Percentiles rank a stretch among this genome's conserved stretches.
Conservation (phyloP, 1,140 invertebrate species). For the Matsumurasca onukii region DNA sequence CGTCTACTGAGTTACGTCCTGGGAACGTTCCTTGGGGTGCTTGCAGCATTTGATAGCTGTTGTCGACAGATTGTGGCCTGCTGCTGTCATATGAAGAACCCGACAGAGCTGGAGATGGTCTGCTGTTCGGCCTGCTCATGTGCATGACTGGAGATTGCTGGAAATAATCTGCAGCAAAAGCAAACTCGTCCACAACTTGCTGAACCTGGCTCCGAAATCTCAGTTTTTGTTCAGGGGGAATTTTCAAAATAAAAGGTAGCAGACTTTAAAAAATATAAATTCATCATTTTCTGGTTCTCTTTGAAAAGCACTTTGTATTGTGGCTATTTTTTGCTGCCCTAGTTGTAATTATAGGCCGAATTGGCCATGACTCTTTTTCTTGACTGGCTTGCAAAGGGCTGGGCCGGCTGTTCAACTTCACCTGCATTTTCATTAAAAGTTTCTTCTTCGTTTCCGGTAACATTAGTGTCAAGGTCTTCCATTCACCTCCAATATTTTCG, state of each 20-base stretch:
- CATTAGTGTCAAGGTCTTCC: not conserved
- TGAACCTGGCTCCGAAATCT: slow-evolving; percentile 26
- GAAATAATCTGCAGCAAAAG: no score
- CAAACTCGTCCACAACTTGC: slow-evolving; percentile 32
- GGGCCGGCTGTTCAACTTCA: no score
- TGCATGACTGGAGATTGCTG: no score
- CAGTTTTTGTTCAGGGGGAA: slow-evolving; percentile 24
- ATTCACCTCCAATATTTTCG: not conserved
- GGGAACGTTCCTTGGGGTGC: no score
- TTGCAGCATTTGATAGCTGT: no score
- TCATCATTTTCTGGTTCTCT: slow-evolving; percentile 27
- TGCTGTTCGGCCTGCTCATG: no score
- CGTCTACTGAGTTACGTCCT: no score
- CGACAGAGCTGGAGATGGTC: no score
- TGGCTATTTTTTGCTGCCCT: slow-evolving; percentile 22
- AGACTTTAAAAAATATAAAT: slow-evolving; percentile 28
- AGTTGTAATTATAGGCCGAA: slow-evolving; percentile 19
- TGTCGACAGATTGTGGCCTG: no score
- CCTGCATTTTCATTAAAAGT: slow-evolving; percentile 1
- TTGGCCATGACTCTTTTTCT: slow-evolving; percentile 16
- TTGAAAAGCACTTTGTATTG: not conserved
- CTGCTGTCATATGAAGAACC: no score
- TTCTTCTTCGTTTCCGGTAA: slow-evolving; percentile 7
- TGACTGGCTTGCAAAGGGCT: not conserved
- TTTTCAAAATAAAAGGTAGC: slow-evolving; percentile 23